phyloP scores from a whole-genome alignment of 2,797 vertebrate genomes.

The Phrynocephalus forsythii region DNA sequence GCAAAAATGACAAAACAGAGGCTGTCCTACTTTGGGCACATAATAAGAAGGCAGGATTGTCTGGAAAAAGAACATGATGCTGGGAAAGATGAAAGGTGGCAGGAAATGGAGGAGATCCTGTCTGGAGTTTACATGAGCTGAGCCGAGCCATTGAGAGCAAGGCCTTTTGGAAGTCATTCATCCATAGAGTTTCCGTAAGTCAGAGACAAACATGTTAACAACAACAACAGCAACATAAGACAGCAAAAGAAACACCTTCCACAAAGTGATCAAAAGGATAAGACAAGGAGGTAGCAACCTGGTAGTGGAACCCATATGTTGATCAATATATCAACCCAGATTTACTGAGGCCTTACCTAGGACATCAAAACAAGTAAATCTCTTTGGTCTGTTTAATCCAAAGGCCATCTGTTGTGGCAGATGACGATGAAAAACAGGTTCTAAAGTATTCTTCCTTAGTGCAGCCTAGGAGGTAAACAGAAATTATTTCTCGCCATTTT shows the following conservation, averaged over 20 bases:
- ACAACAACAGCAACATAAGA: no score
- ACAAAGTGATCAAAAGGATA: background rate
- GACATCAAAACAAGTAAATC: background rate
- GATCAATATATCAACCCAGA: background rate
- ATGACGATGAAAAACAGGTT: background rate
- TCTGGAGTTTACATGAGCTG: no score
- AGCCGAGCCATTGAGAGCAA: no score
- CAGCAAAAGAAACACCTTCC: background rate
- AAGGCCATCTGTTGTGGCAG: conserved; percentile 3
- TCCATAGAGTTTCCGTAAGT: no score
- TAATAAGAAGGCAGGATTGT: no score
- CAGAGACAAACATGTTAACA: no score
- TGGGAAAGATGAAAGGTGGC: no score
- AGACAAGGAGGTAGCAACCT: background rate
- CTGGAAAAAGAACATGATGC: no score
- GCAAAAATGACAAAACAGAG: no score
- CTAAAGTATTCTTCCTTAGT: background rate
- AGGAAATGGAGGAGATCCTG: no score
- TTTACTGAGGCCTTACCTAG: background rate
- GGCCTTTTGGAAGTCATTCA: no score
- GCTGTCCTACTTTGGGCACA: no score
- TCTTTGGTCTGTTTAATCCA: conserved; percentile 20
- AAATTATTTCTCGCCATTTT: background rate
- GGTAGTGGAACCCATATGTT: background rate
- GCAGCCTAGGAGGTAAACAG: background rate